Percentiles rank a stretch among this genome's conserved stretches.
Evolutionary conservation across 2,888 invertebrate species (phyloP).

Genomic region (Caenorhabditis sp.): DNA sequence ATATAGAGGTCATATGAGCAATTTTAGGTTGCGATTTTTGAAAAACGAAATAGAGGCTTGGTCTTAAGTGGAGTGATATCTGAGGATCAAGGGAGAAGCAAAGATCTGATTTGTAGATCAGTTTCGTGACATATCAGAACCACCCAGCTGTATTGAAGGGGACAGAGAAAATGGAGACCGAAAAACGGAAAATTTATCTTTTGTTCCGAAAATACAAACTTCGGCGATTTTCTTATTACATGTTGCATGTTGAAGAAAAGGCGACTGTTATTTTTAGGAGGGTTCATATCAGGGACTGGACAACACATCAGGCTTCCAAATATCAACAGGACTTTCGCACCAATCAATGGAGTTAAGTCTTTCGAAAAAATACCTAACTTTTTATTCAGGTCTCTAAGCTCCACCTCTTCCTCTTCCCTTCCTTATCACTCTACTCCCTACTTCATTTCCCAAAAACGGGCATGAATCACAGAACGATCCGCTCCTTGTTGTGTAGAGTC

Average conservation of each 20-base stretch:
- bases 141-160: no score
- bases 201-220: no score
- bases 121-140: no score
- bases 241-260: no score
- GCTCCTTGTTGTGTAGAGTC: neutral
- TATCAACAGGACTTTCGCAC: no score
- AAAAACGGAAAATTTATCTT: no score
- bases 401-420: conserved; percentile 19
- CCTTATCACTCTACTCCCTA: conserved; percentile 9
- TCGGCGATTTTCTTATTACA: no score
- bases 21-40: conserved; percentile 12
- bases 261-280: no score
- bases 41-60: neutral
- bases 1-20: conserved; percentile 40
- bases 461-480: conserved; percentile 11
- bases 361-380: neutral
- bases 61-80: neutral
- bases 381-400: neutral
- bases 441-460: conserved; percentile 6
- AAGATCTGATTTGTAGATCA: neutral
- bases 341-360: neutral
- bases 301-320: no score
- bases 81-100: conserved; percentile 8
- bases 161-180: no score
- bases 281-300: no score